Base-by-base conservation (phyloP, 2,797 vertebrate genomes). In the Dipus sagitta region DNA sequence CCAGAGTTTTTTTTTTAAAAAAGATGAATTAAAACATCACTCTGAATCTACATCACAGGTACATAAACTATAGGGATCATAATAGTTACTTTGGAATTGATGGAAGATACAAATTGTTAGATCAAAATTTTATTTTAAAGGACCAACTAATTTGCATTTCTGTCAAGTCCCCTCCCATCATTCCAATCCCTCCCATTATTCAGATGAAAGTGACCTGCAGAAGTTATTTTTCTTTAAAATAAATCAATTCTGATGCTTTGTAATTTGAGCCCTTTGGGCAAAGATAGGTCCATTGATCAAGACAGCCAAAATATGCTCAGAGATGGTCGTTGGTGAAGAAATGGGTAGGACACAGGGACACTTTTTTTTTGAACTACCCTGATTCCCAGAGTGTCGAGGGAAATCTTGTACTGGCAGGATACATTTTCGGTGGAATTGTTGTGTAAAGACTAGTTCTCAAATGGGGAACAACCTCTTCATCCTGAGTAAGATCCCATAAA, bases 141-240 rank as follows among this genome's bases (percentile, higher is more conserved):
- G 21, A 4, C 1, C 30, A 3, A 68, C 18, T 14, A 70, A n/a
- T 74, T 12, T 79, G 15, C 24, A 34, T 78, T 75, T 95, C 30
- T 75, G 62, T 68, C 13, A 70, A 32, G 9, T 30, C 24, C 81
- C 20, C 24, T 79, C 47, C 47, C 47, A 47, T 47, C 47, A 9
- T 47, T 47, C 47, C 9, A 11, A 47, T 47, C 47, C 47, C 47
- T 58, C 54, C 17, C 12, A 58, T 58, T 58, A 58, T 1, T 58
- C 54, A 17, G 21, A 42, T 80, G 32, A 79, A 77, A 95, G 90
- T 62, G 7, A 12, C 58, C 68, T 85, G 14, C 6, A 30, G 4
- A 82, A 86, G 15, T 86, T 6, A 72, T 90, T 86, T 34, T 76
- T 47, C 47, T 47, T 90, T 13, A 38, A 81, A 81, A 75, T 81